Conservation (phyloP, 2,797 vertebrate species). For the Enteromius argenteus region DNA sequence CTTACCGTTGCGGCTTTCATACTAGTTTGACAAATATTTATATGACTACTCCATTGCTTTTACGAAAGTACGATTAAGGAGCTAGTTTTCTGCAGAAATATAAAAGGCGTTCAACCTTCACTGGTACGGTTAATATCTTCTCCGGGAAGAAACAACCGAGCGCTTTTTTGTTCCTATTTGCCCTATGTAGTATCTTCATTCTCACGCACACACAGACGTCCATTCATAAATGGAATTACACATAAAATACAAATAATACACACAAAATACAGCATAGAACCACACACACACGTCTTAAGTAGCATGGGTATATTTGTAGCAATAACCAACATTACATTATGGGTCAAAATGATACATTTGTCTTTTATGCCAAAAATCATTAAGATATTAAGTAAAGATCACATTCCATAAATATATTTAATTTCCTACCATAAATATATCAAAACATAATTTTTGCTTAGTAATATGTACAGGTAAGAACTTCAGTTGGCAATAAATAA, state of each 20-base stretch:
- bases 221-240: background rate
- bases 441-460: too few relatives aligned
- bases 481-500: too few relatives aligned
- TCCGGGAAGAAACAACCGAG: conserved; percentile 39
- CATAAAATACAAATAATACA: background rate
- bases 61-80: background rate
- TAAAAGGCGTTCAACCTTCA: background rate
- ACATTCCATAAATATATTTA: too few relatives aligned
- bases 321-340: too few relatives aligned
- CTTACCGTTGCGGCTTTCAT: background rate
- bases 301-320: too few relatives aligned
- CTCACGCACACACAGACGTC: background rate
- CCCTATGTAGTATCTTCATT: background rate
- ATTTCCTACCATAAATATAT: too few relatives aligned
- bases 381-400: too few relatives aligned
- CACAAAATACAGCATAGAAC: background rate
- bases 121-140: conserved; percentile 13
- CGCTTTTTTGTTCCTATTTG: conserved; percentile 37
- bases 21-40: background rate
- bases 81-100: background rate
- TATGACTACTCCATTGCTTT: background rate
- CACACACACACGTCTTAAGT: too few relatives aligned
- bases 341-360: too few relatives aligned
- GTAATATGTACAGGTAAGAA: too few relatives aligned
- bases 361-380: too few relatives aligned